Conservation (phyloP, 2,797 vertebrate species). For the Artibeus jamaicensis region DNA sequence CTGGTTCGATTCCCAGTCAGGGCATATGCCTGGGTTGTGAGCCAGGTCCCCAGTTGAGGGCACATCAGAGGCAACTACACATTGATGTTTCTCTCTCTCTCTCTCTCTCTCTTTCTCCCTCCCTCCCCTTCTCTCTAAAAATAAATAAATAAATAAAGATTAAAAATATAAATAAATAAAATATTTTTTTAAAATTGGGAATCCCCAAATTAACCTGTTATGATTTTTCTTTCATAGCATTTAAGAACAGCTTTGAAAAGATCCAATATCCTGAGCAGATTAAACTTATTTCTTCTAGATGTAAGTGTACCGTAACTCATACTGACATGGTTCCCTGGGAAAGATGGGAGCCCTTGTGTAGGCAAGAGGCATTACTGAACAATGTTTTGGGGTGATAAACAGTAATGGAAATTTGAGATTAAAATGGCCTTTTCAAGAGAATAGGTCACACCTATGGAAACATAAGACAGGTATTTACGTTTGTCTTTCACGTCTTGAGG, state of each 20-base stretch:
- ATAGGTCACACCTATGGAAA: conserved; percentile 26
- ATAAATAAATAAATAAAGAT: too few relatives aligned
- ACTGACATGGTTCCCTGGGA: conserved; percentile 42
- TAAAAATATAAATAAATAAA: too few relatives aligned
- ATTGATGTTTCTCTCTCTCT: too few relatives aligned
- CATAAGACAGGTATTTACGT: neutral
- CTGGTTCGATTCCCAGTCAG: too few relatives aligned
- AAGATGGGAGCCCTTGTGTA: conserved; percentile 3
- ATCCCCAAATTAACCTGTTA: conserved; percentile 32
- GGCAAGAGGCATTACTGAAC: conserved; percentile 5
- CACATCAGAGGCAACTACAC: too few relatives aligned
- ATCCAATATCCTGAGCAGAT: conserved; percentile 18
- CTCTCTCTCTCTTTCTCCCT: too few relatives aligned
- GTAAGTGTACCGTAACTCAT: conserved; percentile 34
- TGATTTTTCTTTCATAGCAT: conserved; percentile 24
- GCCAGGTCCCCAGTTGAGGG: too few relatives aligned
- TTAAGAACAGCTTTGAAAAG: conserved; percentile 43
- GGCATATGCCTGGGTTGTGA: too few relatives aligned
- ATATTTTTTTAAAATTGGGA: neutral
- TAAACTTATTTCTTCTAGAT: conserved; percentile 34
- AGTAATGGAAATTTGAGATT: conserved; percentile 55
- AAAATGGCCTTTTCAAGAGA: conserved; percentile 59
- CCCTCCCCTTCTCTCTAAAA: too few relatives aligned
- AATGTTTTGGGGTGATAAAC: conserved; percentile 50
- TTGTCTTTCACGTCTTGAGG: neutral